phyloP scores from a whole-genome alignment of 37 sponge, comb jelly and placozoan genomes.

The Bolinopsis microptera region DNA sequence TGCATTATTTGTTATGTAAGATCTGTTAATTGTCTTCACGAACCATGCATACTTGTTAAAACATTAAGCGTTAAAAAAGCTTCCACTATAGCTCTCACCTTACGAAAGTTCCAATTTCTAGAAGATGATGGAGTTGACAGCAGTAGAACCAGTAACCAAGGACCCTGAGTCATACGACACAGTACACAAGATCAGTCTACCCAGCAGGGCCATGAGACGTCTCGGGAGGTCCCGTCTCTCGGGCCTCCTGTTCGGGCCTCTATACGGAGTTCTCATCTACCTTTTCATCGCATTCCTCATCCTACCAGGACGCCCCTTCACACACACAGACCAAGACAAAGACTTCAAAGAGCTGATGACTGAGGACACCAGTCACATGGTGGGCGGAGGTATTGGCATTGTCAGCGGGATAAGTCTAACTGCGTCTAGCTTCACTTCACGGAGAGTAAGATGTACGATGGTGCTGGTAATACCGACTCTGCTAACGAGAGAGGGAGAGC shows the following conservation, averaged over 20 bases:
- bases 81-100: too few species aligned
- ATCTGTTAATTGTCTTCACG: too few species aligned
- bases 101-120: too few species aligned
- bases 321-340: conserved; percentile 1
- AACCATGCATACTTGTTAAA: too few species aligned
- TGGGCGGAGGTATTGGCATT: background rate
- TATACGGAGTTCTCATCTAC: conserved; percentile 23
- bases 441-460: background rate
- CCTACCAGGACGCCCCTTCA: conserved; percentile 10
- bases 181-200: background rate
- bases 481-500: conserved; percentile 19
- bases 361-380: background rate
- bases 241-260: background rate
- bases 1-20: too few species aligned
- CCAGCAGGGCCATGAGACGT: background rate
- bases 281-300: conserved; percentile 22
- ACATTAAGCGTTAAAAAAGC: too few species aligned
- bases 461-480: background rate
- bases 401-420: background rate
- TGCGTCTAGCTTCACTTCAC: background rate
- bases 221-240: background rate
- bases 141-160: background rate
- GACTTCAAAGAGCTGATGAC: background rate
- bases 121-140: background rate
- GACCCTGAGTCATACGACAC: background rate